Evolutionary conservation across 2,888 invertebrate species (phyloP), one percentile per base, ranked within the genome.

Genomic region (Liodrosophila aerea): DNA sequence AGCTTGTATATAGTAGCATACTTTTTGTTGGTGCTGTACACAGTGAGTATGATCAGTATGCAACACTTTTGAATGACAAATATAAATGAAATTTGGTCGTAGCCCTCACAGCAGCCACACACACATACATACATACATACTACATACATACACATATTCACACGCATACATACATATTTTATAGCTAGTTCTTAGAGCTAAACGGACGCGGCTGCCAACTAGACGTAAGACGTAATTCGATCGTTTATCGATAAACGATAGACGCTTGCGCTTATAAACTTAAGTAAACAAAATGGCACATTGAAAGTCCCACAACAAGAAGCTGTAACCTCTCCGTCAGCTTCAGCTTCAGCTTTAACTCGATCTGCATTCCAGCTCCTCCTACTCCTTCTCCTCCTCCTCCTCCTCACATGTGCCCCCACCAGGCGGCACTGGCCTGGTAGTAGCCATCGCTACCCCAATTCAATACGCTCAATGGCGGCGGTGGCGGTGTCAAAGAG

Each of bases 271-370:
- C 37, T 29, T 15, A n/a, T n/a, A 22, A 54, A 54, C 60, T 71
- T 73, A 77, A 80, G 76, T 83, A 81, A 84, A 81, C 63, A 57
- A 67, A 84, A 78, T 78, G 78, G 85, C 78, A 78, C 78, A 75
- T 85, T 70, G 65, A 85, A 85, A 60, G 64, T 72, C 73, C 77
- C 71, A 81, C 85, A 84, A 81, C 77, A 66, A 66, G 66, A 66
- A 69, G 56, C 66, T 40, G 54, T 44, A 27, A 12, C 44, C 50
- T 44, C 41, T 57, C 11, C 33, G 27, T 11, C 34, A 41, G 44
- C 36, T 43, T 16, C 34, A 54, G 13, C 43, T 44, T 27, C 36
- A 30, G 33, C 30, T 15, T 8, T 27, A 15, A 9, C 30, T 13
- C 7, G 18, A 46, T 22, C 8, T 18, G 4, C 13, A 4, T 13